Base-by-base conservation (phyloP, 2,888 invertebrate genomes). In the Lobophora halterata region DNA sequence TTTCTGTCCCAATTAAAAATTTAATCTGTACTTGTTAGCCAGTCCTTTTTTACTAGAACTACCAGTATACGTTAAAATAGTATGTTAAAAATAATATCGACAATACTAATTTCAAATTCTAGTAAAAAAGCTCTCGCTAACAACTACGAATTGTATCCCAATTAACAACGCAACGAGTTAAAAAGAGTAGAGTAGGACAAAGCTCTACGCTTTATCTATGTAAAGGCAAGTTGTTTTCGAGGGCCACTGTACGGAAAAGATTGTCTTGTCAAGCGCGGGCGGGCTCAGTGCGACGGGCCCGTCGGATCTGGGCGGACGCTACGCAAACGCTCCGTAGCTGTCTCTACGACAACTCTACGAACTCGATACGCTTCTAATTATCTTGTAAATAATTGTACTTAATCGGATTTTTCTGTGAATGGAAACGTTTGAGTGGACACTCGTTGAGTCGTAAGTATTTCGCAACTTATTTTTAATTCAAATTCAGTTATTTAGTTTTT, bases 161-260 rank as follows among this genome's bases (percentile, higher is more conserved):
- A 69, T 69, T 69, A 68, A 56, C 56, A 57, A 52, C 57, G 58
- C 59, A 64, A 59, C 60, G 49, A 60, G 65, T 60, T 60, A 63
- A 71, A 72, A 68, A 64, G 66, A 65, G 60, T 52, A 65, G 58
- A 54, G 44, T 58, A 52, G 77, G 71, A 78, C 79, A 81, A 82
- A 76, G 74, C 73, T 71, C 68, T 68, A 74, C 68, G 61, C 54
- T 67, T 79, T 79, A 76, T 72, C 69, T 72, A 68, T 72, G 71
- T 71, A 71, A 81, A 78, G 75, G 79, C 80, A 75, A 79, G 77
- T 80, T 79, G 79, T 79, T 81, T 72, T 79, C 74, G 66, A 76
- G 78, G 72, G 75, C 71, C 69, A 73, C 76, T 72, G 65, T 71
- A 71, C 72, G 61, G 71, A 71, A 78, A 85, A 85, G 80, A 83